Evolutionary conservation across 2,888 invertebrate genomes (phyloP).

Genomic region (Drosophila melanosoma): DNA sequence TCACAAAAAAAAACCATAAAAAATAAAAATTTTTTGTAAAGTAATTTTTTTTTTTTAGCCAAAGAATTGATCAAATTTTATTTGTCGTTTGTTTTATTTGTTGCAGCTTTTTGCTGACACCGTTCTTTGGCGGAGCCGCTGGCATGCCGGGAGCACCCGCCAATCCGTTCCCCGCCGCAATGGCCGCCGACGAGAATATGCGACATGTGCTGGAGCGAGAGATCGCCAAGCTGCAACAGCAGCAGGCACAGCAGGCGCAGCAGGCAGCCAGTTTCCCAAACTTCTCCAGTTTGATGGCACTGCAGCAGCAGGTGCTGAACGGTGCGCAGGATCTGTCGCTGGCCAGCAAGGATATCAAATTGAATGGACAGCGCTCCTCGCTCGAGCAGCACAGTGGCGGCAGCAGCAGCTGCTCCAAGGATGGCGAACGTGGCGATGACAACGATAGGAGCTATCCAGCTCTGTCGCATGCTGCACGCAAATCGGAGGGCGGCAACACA

Average conservation of each 20-base stretch:
- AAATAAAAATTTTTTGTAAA: not conserved
- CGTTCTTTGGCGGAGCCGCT: conserved; percentile 89
- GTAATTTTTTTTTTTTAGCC: no score
- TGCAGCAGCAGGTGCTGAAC: conserved; percentile 91
- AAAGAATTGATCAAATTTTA: not conserved
- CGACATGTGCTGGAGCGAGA: conserved; percentile 96
- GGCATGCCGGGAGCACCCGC: conserved; percentile 83
- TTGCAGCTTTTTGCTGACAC: conserved; percentile 91
- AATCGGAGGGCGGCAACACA: conserved; percentile 90
- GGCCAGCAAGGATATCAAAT: conserved; percentile 85
- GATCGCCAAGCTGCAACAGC: conserved; percentile 93
- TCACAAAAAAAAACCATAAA: not conserved
- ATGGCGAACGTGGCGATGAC: conserved; percentile 66
- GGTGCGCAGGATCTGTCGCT: conserved; percentile 93
- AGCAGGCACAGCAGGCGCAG: conserved; percentile 69
- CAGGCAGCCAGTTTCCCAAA: conserved; percentile 85
- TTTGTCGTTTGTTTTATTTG: no score
- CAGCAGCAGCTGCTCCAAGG: conserved; percentile 75
- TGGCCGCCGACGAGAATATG: conserved; percentile 92
- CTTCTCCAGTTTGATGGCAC: conserved; percentile 89
- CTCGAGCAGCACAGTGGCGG: conserved; percentile 72
- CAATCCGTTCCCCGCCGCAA: conserved; percentile 77
- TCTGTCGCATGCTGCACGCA: conserved; percentile 86
- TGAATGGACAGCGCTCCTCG: conserved; percentile 85
- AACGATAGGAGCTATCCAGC: conserved; percentile 37